Base-by-base conservation (phyloP, 2,888 invertebrate genomes). In the Chromoteleia sp. region DNA sequence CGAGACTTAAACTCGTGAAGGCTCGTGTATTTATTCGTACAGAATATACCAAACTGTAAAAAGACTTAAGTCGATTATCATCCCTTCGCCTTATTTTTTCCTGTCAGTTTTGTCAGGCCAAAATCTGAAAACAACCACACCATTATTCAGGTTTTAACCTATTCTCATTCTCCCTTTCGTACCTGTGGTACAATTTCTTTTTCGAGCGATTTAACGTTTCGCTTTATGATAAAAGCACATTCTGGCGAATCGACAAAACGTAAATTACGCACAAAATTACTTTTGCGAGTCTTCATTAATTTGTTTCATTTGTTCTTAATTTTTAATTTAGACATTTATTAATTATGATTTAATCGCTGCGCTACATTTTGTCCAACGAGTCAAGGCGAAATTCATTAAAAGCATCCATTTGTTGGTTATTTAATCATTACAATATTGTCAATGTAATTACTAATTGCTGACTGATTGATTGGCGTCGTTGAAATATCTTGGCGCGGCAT, bases 41-140 rank as follows among this genome's bases (percentile, higher is more conserved):
- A 41, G 79, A 84, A 81, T 84, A 85, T 74, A 84, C 86, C 84
- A 89, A 89, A 89, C 88, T 87, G 87, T 88, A 85, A 89, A 88
- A 86, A 83, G 85, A 86, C 82, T 85, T 90, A 90, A 91, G 90
- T 89, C 88, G 91, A 90, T 91, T 91, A 91, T 84, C 84, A 80
- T 83, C 83, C 84, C 65, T 78, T 79, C 65, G 75, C 78, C 50
- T 80, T 68, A 78, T 68, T 81, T 54, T 21, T 84, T 67, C 80
- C 78, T 70, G 67, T 54, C 80, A 56, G 39, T 68, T 65, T 65
- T 63, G 71, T 70, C 58, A 36, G 29, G 4, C 10, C 29, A n/a
- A 77, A 70, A 65, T 80, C 43, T 68, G 17, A 63, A 73, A 67
- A 83, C 68, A 65, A 73, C 52, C 70, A 43, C 15, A 15, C 52